These are phyloP conservation scores for Omphaloscelis lunosa DNA, from an alignment of 2,888 invertebrate genomes.

Conservation along the genomic window DNA sequence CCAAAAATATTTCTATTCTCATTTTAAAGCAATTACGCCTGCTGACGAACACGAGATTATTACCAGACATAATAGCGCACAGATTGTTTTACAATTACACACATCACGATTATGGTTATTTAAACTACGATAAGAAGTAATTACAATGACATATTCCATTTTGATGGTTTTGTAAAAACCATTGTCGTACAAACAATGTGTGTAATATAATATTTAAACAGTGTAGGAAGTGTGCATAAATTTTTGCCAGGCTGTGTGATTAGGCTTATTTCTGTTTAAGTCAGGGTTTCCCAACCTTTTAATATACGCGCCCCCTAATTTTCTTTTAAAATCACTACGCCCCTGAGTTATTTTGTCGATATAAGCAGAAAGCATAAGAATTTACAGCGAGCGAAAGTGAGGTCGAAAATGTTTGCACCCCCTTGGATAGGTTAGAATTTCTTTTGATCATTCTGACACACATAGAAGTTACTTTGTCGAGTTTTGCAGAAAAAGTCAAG, in stretches of 20 bases:
- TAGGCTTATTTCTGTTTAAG: constrained; percentile 13
- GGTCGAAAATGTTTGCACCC: too few relatives aligned
- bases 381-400: too few relatives aligned
- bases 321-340: too few relatives aligned
- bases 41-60: constrained; percentile 58
- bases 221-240: constrained; percentile 18
- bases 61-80: constrained; percentile 60
- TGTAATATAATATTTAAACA: constrained; percentile 32
- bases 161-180: constrained; percentile 62
- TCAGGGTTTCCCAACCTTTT: background rate
- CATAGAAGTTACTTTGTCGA: too few relatives aligned
- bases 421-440: too few relatives aligned
- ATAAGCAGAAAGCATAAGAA: too few relatives aligned
- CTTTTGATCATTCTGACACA: too few relatives aligned
- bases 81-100: constrained; percentile 69
- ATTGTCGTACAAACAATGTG: constrained; percentile 49
- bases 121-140: constrained; percentile 68
- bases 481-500: too few relatives aligned
- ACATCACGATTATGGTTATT: constrained; percentile 64
- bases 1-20: constrained; percentile 51
- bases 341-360: too few relatives aligned
- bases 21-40: constrained; percentile 52
- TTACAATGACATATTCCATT: constrained; percentile 62
- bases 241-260: constrained; percentile 8
- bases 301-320: too few relatives aligned